Conservation (phyloP, 2,113 vertebrate species). For the Osmerus mordax region DNA sequence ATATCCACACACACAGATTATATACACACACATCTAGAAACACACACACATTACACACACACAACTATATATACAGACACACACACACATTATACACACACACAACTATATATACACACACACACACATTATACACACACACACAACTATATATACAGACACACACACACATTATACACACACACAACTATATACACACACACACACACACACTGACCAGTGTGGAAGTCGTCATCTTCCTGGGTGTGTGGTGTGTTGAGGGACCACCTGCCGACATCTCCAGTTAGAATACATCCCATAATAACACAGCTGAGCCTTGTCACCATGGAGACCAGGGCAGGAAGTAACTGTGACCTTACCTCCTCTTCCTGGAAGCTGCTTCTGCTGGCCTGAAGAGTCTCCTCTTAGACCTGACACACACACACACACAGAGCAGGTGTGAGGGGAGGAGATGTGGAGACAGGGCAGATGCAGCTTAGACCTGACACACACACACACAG, state of each 20-base stretch:
- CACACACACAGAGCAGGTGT: neutral
- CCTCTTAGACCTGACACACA: slow-evolving; percentile 16
- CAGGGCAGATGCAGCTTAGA: no score
- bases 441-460: no score
- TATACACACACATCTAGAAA: neutral
- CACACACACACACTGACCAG: slow-evolving; percentile 1
- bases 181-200: neutral
- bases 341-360: neutral
- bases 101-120: no score
- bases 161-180: no score
- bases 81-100: no score
- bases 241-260: neutral
- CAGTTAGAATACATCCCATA: no score
- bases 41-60: neutral
- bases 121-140: no score
- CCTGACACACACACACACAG: no score
- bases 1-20: slow-evolving; percentile 38
- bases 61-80: neutral
- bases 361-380: slow-evolving; percentile 21
- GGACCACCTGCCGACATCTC: neutral
- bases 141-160: no score
- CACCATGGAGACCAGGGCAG: neutral
- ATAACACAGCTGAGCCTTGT: neutral
- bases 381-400: slow-evolving; percentile 4
- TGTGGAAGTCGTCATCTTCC: neutral